These are phyloP conservation scores for Petromus typicus DNA, from an alignment of 2,113 vertebrate genomes.

Conservation along the genomic window DNA sequence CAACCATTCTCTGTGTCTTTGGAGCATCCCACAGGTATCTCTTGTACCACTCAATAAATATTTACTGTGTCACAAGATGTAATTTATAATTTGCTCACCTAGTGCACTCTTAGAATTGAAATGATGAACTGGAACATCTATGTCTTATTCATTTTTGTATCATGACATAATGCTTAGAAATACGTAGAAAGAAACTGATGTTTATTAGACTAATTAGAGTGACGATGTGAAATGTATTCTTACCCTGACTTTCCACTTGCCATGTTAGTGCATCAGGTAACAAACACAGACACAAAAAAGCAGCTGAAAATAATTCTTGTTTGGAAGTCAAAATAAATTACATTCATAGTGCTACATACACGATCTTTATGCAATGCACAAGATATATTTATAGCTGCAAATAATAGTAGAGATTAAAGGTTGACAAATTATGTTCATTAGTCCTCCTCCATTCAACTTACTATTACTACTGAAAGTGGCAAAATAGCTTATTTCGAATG, in stretches of 20 bases:
- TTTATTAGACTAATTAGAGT: neutral
- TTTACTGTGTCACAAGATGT: neutral
- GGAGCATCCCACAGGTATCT: neutral
- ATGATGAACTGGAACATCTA: neutral
- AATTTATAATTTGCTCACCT: neutral
- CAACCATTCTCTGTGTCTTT: neutral
- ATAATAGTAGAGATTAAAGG: neutral
- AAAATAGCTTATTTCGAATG: conserved; percentile 23
- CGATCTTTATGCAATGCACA: neutral
- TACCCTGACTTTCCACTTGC: neutral
- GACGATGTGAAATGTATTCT: neutral
- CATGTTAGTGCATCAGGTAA: neutral
- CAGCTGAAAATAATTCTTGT: neutral
- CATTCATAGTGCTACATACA: neutral
- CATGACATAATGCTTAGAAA: neutral
- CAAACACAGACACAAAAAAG: neutral
- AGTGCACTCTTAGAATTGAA: neutral
- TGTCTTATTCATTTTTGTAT: neutral
- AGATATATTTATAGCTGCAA: neutral
- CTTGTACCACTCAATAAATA: neutral
- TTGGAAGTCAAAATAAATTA: neutral
- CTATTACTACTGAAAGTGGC: neutral
- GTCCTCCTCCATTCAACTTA: neutral
- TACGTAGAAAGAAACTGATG: neutral
- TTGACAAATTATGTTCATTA: neutral